Percentiles rank a stretch among this genome's conserved stretches.
phyloP scores from a whole-genome alignment of 2,888 invertebrate genomes.

The Brachylomia viminalis region DNA sequence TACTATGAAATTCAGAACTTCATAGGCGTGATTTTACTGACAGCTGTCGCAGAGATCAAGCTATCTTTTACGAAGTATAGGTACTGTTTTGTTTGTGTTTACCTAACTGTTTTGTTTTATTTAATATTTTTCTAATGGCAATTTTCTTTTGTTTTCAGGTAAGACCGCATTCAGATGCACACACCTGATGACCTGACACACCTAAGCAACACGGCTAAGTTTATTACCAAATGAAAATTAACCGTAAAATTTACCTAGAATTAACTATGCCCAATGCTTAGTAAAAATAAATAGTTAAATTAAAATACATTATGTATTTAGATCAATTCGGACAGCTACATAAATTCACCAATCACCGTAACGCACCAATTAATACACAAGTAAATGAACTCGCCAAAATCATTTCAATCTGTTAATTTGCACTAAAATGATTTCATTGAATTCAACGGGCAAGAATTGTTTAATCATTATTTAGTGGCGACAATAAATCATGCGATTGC shows the following conservation, averaged over 20 bases:
- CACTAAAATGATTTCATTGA: constrained; percentile 64
- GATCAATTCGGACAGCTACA: constrained; percentile 38
- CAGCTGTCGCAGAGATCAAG: no score
- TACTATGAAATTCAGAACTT: no score
- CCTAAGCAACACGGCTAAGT: constrained; percentile 38
- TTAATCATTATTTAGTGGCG: constrained; percentile 67
- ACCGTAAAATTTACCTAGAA: not conserved
- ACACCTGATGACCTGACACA: not conserved
- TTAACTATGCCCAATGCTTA: constrained; percentile 11
- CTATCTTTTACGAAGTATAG: no score
- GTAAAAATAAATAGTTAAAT: constrained; percentile 43
- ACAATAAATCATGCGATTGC: constrained; percentile 67
- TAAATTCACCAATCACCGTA: constrained; percentile 50
- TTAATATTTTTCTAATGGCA: constrained; percentile 25
- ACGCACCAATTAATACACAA: constrained; percentile 49
- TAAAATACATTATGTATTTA: constrained; percentile 33
- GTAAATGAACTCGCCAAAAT: constrained; percentile 57
- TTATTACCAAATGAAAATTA: not conserved
- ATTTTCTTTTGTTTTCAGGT: constrained; percentile 72
- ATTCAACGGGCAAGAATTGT: constrained; percentile 61
- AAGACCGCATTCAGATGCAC: constrained; percentile 61
- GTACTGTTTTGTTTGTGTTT: not conserved
- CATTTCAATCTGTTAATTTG: constrained; percentile 55
- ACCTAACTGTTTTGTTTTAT: not conserved
- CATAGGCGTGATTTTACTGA: no score